Evolutionary conservation across 2,888 invertebrate genomes (phyloP), one percentile per base, ranked within the genome.

Genomic region (Mechanitis messenoides): DNA sequence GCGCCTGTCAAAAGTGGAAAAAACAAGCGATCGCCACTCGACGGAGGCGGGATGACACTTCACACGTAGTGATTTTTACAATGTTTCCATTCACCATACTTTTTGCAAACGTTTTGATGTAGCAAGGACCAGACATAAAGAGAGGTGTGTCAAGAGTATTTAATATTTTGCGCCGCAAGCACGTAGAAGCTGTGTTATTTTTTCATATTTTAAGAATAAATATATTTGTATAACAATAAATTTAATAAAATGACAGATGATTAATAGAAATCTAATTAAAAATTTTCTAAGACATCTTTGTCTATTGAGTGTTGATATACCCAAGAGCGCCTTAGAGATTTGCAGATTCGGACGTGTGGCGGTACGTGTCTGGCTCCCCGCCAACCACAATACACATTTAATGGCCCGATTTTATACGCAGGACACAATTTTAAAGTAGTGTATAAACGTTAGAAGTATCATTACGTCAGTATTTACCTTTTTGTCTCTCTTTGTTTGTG

Each of bases 11-110:
- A 81, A 84, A 87, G 86, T 85, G 87, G 87, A 83, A 87, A 88
- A 88, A 89, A 88, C 89, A 89, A 87, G 87, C 83, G 87, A 89
- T 89, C 87, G 82, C 87, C 87, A 86, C 89, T 89, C 81, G 75
- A 87, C 80, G 72, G 80, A 85, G 85, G 83, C 83, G 84, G 80
- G 75, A 87, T 86, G 86, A 83, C 85, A 85, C 89, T 90, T 88
- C 87, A 87, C 88, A 86, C 87, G 85, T 85, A 83, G 85, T 86
- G 89, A 89, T 88, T 90, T 89, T 88, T 85, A 87, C 88, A 89
- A 85, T 87, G 85, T 83, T 83, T 80, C 83, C 81, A 81, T 77
- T 74, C 80, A 78, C 81, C 81, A 83, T 81, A 86, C 85, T 87
- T 80, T 78, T 77, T 77, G 81, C 84, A 81, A 84, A 83, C 82